phyloP scores from a whole-genome alignment of 2,113 vertebrate genomes.

The Eclectus roratus region DNA sequence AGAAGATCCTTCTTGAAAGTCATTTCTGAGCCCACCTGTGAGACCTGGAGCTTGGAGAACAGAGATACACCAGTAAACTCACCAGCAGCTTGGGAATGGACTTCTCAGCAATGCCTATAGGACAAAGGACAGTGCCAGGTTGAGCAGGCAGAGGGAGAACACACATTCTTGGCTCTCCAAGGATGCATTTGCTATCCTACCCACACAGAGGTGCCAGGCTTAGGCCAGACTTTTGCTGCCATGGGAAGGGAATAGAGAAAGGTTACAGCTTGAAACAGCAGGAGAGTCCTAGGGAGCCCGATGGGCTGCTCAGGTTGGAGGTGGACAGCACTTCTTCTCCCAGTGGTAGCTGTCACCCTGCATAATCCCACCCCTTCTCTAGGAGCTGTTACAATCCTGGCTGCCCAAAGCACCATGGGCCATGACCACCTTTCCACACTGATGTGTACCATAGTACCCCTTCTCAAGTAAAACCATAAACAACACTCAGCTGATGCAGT shows the following conservation, averaged over 20 bases:
- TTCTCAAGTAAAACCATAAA: neutral
- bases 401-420: neutral
- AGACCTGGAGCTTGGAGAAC: neutral
- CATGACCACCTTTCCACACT: fast-evolving
- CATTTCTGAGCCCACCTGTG: neutral
- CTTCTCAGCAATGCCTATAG: neutral
- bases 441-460: fast-evolving
- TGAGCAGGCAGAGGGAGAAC: neutral
- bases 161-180: neutral
- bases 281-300: neutral
- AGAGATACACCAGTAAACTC: neutral
- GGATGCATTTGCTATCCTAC: neutral
- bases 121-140: neutral
- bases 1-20: neutral
- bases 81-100: neutral
- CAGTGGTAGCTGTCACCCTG: neutral
- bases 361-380: neutral
- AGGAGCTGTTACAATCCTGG: neutral
- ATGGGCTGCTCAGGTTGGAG: neutral
- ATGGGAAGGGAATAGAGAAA: neutral
- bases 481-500: neutral
- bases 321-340: neutral
- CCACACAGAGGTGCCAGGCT: neutral
- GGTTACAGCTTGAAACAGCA: neutral
- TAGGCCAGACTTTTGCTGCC: neutral